These are phyloP conservation scores for Akabosia matsudoensis DNA, from an alignment of 1,140 invertebrate genomes.

Conservation along the genomic window DNA sequence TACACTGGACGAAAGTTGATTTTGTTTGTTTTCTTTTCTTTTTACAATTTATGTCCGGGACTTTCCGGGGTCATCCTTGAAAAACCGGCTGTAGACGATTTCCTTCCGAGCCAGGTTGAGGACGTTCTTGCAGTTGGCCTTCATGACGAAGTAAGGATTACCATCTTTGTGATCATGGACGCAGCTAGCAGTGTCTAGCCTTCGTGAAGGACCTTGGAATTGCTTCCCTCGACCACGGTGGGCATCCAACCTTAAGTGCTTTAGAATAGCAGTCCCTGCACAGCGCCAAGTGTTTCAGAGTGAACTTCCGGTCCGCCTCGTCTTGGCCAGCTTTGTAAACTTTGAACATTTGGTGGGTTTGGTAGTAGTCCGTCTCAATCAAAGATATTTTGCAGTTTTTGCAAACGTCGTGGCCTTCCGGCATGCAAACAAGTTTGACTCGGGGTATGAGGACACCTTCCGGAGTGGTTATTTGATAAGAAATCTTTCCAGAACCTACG, in stretches of 20 bases:
- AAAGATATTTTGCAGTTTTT: background rate
- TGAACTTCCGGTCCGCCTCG: background rate
- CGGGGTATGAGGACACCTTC: background rate
- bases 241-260: background rate
- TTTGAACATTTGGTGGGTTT: background rate
- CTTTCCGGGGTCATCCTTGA: slow-evolving; percentile 16
- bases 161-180: slow-evolving; percentile 12
- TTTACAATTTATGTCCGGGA: no score
- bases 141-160: background rate
- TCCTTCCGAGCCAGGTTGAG: background rate
- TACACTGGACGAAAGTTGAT: no score
- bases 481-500: background rate
- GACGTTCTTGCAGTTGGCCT: background rate
- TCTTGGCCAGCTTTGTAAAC: background rate
- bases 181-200: background rate
- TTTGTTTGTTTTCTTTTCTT: no score
- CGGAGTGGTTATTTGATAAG: background rate
- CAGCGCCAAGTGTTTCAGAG: background rate
- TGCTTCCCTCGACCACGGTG: background rate
- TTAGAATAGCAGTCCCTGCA: background rate
- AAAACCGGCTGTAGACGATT: background rate
- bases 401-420: background rate
- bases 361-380: background rate
- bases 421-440: background rate
- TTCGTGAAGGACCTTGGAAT: background rate